Conservation (phyloP, 1,140 invertebrate genomes). For the Eubasilissa regina region DNA sequence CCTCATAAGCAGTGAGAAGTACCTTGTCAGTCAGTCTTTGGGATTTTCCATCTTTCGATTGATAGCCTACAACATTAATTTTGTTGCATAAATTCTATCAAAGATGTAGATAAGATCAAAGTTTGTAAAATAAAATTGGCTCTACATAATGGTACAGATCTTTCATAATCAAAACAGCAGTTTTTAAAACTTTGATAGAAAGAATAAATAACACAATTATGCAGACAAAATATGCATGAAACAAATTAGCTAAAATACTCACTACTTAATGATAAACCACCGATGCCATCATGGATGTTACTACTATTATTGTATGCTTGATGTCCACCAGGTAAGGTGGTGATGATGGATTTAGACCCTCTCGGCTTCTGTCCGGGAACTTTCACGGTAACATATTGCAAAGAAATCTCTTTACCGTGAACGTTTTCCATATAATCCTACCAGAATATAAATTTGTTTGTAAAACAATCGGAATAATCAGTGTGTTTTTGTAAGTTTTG, state of each 20-base stretch:
- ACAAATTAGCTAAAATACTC: constrained; percentile 10
- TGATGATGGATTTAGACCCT: constrained; percentile 87
- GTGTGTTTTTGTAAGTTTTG: too few species aligned
- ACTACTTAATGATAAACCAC: constrained; percentile 74
- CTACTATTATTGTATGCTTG: constrained; percentile 68
- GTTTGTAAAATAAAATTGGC: too few species aligned
- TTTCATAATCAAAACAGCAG: too few species aligned
- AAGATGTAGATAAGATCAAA: too few species aligned
- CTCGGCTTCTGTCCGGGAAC: constrained; percentile 95
- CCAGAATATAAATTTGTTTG: constrained; percentile 27
- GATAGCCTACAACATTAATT: constrained; percentile 66
- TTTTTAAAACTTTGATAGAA: too few species aligned
- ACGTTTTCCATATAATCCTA: constrained; percentile 98
- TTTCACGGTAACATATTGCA: constrained; percentile 98
- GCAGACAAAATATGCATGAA: too few species aligned
- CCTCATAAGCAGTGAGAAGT: constrained; percentile 80
- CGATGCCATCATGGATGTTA: constrained; percentile 77
- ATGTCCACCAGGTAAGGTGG: constrained; percentile 75
- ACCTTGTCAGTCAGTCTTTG: constrained; percentile 76
- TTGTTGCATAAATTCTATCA: too few species aligned
- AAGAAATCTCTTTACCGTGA: constrained; percentile 96
- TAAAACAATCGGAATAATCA: too few species aligned
- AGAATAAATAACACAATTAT: too few species aligned
- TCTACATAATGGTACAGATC: too few species aligned
- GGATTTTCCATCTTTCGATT: constrained; percentile 73